Percentiles rank a stretch among this genome's conserved stretches.
Conservation (phyloP, 2,888 invertebrate genomes). For the Andrena camellia region DNA sequence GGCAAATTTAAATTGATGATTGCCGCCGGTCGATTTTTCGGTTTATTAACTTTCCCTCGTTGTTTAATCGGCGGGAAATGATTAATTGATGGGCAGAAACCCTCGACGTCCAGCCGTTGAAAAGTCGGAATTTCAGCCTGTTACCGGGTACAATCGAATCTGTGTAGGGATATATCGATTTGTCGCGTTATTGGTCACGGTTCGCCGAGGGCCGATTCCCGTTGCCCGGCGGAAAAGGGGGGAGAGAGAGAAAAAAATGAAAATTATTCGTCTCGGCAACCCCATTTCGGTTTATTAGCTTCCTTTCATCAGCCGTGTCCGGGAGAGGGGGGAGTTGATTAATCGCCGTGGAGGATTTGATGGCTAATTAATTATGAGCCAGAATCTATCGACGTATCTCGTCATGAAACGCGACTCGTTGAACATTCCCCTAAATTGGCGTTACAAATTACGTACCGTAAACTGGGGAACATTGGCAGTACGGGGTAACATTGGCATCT, state of each 20-base stretch:
- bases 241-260: slow-evolving; percentile 17
- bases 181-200: slow-evolving; percentile 47
- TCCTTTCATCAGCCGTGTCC: slow-evolving; percentile 38
- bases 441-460: not conserved
- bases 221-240: not conserved
- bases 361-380: slow-evolving; percentile 46
- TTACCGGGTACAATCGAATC: slow-evolving; percentile 29
- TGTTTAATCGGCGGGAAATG: slow-evolving; percentile 45
- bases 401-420: slow-evolving; percentile 1
- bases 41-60: slow-evolving; percentile 42
- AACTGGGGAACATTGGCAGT: too few relatives aligned
- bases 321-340: slow-evolving; percentile 30
- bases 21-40: slow-evolving; percentile 33
- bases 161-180: slow-evolving; percentile 45
- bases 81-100: slow-evolving; percentile 42
- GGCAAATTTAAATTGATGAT: slow-evolving; percentile 46
- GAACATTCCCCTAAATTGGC: not conserved
- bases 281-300: slow-evolving; percentile 50
- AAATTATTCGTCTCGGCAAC: slow-evolving; percentile 43
- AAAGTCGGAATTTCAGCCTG: slow-evolving; percentile 39
- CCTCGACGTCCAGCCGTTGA: not conserved
- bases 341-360: slow-evolving; percentile 28
- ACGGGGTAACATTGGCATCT: too few relatives aligned
- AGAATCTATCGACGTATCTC: slow-evolving; percentile 14
- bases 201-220: not conserved